Conservation (phyloP, 2,113 vertebrate genomes). For the Podarcis cretensis region DNA sequence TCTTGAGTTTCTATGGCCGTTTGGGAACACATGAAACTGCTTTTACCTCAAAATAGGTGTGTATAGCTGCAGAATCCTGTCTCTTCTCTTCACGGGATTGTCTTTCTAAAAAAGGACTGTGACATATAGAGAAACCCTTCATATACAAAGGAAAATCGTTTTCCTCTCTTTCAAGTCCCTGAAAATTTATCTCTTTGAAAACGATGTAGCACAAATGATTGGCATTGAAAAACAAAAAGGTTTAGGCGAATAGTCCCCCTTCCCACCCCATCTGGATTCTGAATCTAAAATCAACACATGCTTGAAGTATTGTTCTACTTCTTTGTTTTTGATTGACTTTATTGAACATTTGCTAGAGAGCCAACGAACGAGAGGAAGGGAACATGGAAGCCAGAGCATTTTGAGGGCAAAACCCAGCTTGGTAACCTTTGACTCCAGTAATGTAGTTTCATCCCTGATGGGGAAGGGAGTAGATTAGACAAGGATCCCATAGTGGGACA, state of each 20-base stretch:
- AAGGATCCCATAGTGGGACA: slow-evolving; percentile 21
- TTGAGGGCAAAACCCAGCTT: neutral
- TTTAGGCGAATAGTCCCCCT: slow-evolving; percentile 8
- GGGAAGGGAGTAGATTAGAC: neutral
- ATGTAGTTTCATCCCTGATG: neutral
- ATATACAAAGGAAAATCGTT: slow-evolving; percentile 7
- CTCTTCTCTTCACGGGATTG: neutral
- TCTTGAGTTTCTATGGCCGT: neutral
- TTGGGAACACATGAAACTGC: slow-evolving; percentile 37
- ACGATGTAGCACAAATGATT: slow-evolving; percentile 26
- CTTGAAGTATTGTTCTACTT: neutral
- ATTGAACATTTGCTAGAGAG: neutral
- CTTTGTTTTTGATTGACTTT: neutral
- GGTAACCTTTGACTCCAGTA: neutral
- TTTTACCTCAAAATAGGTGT: slow-evolving; percentile 46
- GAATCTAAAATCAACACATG: neutral
- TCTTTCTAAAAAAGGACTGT: slow-evolving; percentile 16
- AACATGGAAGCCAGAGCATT: neutral
- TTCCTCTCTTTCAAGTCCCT: neutral
- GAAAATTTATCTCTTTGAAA: slow-evolving; percentile 43
- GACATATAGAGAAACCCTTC: slow-evolving; percentile 11
- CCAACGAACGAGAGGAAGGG: neutral
- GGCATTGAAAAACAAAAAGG: neutral
- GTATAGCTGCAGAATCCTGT: slow-evolving; percentile 26
- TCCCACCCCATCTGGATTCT: neutral